These are phyloP conservation scores for Alcis repandata DNA, from an alignment of 2,888 invertebrate species.

Conservation along the genomic window DNA sequence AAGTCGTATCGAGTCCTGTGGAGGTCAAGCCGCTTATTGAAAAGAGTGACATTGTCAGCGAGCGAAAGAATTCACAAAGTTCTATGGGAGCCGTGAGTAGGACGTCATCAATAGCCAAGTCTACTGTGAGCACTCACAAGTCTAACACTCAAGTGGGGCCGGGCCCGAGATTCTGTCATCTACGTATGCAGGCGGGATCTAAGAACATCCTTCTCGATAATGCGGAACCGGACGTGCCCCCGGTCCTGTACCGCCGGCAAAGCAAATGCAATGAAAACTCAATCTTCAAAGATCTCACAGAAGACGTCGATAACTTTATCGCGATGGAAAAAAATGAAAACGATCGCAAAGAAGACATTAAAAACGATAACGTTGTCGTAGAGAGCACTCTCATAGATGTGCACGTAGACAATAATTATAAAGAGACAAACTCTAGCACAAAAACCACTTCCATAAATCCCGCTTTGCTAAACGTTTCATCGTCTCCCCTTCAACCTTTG, in stretches of 20 bases:
- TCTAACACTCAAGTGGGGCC: constrained; percentile 82
- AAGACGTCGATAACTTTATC: constrained; percentile 75
- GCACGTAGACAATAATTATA: constrained; percentile 77
- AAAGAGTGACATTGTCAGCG: constrained; percentile 61
- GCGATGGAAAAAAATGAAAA: constrained; percentile 69
- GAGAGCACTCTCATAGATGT: constrained; percentile 82
- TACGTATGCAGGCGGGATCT: constrained; percentile 91
- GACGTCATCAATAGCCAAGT: constrained; percentile 81
- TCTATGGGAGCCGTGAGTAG: constrained; percentile 81
- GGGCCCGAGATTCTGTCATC: constrained; percentile 92
- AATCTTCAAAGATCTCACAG: constrained; percentile 78
- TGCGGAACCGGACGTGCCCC: constrained; percentile 90
- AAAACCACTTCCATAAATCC: constrained; percentile 76
- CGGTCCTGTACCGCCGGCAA: constrained; percentile 90
- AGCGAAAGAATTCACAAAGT: constrained; percentile 77
- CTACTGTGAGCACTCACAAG: constrained; percentile 82
- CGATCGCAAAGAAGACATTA: constrained; percentile 67
- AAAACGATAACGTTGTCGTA: constrained; percentile 73
- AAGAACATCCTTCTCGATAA: constrained; percentile 93
- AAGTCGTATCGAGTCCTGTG: constrained; percentile 56
- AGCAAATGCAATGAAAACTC: constrained; percentile 81
- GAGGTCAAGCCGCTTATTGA: constrained; percentile 66
- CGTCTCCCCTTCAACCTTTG: constrained; percentile 80
- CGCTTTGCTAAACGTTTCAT: constrained; percentile 78
- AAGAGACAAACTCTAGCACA: constrained; percentile 64